Base-by-base conservation (phyloP, 1,140 invertebrate species). In the Hylyphantes graminicola region DNA sequence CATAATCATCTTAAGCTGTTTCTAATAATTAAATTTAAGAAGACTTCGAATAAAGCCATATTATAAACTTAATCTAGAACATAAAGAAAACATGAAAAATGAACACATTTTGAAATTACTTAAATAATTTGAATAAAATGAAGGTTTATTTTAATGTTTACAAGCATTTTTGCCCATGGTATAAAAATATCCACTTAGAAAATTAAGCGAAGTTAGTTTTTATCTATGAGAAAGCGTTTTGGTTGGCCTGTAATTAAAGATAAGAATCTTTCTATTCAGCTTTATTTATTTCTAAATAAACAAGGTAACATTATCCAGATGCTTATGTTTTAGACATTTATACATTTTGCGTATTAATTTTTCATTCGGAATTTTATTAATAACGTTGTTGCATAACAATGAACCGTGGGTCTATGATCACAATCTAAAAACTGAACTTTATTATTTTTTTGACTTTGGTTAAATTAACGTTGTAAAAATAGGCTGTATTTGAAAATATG, bases 111-210 rank as follows among this genome's bases (percentile, higher is more conserved):
- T 35, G 57, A 74, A 57, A 59, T 55, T 74, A 51, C 21, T 53
- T 51, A 19, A 65, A 74, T 74, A 57, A 50, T 12, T 57, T 13
- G 17, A 11, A 10, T 19, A 59, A 57, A 35, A 5, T 35, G 35
- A 35, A 35, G 35, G 35, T 35, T 35, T 35, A 35, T 35, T 35
- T 35, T 15, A 74, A 74, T 57, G 21, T 55, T 74, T 55, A 7
- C 3, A 35, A 55, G 72, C 21, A 50, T 35, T 59, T 12, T 11
- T 21, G 11, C 12, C 12, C 53, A 57, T 74, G 17, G 13, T 74
- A 74, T 15, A 55, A 21, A 57, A 74, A 74, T 74, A 74, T 57
- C 72, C 72, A 74, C 57, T 74, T 74, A 74, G 72, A 35, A 74
- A 74, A 74, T 74, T 74, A 74, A 74, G 57, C 35, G 17, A 50